A percentile compares a stretch with the other conserved stretches of the same genome.
Conservation (phyloP, 2,113 vertebrate genomes). For the Thymallus thymallus region DNA sequence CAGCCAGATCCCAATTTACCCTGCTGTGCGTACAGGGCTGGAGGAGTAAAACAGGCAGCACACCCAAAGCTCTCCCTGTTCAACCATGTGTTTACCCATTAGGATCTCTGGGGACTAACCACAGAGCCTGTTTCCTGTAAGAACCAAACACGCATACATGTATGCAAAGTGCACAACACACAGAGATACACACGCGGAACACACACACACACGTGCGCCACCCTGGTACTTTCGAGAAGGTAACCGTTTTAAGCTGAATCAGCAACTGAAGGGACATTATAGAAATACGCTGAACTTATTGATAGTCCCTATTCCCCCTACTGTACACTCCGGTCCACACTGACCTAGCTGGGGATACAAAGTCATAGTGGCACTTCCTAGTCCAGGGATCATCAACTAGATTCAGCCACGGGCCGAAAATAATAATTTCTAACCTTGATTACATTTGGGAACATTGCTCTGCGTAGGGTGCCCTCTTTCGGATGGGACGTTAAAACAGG, state of each 20-base stretch:
- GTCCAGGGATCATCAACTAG: background rate
- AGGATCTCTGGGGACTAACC: constrained; percentile 32
- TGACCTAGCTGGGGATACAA: background rate
- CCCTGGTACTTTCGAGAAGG: no score
- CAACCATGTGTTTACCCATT: constrained; percentile 35
- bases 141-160: constrained; percentile 25
- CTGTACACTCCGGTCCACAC: background rate
- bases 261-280: background rate
- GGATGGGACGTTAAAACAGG: no score
- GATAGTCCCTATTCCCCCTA: background rate
- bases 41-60: constrained; percentile 27
- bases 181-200: background rate
- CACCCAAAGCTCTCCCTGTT: constrained; percentile 64
- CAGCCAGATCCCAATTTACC: background rate
- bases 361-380: background rate
- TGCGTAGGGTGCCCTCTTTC: no score
- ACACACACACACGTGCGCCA: background rate
- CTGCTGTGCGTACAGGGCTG: constrained; percentile 1
- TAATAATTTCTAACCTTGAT: no score
- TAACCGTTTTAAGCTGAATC: background rate
- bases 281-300: background rate
- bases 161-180: constrained; percentile 2
- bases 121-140: constrained; percentile 50
- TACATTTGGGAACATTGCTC: no score
- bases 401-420: no score